phyloP scores from a whole-genome alignment of 2,888 invertebrate species.

The Dione vanillae region DNA sequence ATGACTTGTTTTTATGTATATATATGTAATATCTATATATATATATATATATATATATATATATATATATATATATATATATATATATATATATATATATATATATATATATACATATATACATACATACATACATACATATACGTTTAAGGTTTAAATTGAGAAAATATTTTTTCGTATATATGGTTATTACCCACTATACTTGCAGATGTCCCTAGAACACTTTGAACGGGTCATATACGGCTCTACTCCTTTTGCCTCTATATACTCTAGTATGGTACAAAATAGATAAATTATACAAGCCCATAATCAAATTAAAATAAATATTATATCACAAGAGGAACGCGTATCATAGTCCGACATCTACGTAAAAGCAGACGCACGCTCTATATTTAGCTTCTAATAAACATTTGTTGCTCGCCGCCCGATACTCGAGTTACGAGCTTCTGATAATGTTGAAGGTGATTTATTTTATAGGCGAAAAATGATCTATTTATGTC shows the following conservation, averaged over 20 bases:
- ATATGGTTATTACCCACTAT: too few relatives aligned
- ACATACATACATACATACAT: too few relatives aligned
- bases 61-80: too few relatives aligned
- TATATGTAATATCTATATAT: too few relatives aligned
- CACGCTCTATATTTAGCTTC: slow-evolving; percentile 34
- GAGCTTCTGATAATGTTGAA: slow-evolving; percentile 21
- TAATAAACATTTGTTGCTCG: slow-evolving; percentile 27
- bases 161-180: too few relatives aligned
- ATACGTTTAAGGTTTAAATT: too few relatives aligned
- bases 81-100: too few relatives aligned
- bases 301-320: background rate
- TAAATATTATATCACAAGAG: background rate
- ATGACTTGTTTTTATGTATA: too few relatives aligned
- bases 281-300: background rate
- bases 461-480: slow-evolving; percentile 19
- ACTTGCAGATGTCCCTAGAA: too few relatives aligned
- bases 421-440: slow-evolving; percentile 25
- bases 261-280: background rate
- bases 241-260: background rate
- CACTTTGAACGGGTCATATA: too few relatives aligned
- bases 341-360: background rate
- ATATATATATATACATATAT: too few relatives aligned
- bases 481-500: slow-evolving; percentile 19
- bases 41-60: too few relatives aligned
- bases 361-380: slow-evolving; percentile 26